phyloP scores from a whole-genome alignment of 2,888 invertebrate genomes.

The Hyposoter didymator region DNA sequence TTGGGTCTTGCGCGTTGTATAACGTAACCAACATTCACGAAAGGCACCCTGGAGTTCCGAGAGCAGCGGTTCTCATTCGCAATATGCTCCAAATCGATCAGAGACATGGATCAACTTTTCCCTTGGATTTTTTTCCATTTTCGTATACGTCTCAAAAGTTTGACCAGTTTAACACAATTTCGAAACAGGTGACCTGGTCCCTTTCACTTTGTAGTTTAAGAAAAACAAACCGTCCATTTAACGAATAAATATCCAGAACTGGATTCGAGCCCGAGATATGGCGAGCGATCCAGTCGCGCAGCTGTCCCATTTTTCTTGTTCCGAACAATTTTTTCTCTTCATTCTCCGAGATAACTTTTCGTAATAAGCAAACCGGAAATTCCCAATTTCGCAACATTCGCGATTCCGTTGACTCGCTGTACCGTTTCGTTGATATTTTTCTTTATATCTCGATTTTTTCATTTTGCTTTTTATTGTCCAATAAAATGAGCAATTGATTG shows the following conservation, averaged over 20 bases:
- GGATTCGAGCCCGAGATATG: slow-evolving; percentile 31
- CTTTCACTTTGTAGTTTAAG: slow-evolving; percentile 27
- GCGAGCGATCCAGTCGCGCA: slow-evolving; percentile 7
- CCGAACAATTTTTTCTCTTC: neutral
- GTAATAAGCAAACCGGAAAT: slow-evolving; percentile 23
- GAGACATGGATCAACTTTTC: neutral
- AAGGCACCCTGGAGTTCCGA: slow-evolving; percentile 32
- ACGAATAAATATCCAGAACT: slow-evolving; percentile 18
- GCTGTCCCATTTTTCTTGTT: slow-evolving; percentile 1
- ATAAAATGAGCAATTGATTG: neutral
- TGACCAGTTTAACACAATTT: slow-evolving; percentile 37
- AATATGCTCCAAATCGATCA: slow-evolving; percentile 12
- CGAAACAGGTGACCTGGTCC: slow-evolving; percentile 17
- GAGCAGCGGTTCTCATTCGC: slow-evolving; percentile 59
- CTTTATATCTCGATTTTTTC: neutral
- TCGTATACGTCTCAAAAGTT: neutral
- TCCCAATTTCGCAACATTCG: neutral
- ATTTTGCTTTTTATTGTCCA: neutral
- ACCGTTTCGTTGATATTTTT: neutral
- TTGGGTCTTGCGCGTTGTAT: slow-evolving; percentile 52
- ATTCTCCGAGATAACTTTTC: neutral
- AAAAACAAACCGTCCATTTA: slow-evolving; percentile 9
- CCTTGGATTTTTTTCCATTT: neutral
- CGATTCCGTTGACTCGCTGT: neutral
- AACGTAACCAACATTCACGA: slow-evolving; percentile 68